Conservation (phyloP, 2,797 vertebrate species). For the Vultur gryphus region DNA sequence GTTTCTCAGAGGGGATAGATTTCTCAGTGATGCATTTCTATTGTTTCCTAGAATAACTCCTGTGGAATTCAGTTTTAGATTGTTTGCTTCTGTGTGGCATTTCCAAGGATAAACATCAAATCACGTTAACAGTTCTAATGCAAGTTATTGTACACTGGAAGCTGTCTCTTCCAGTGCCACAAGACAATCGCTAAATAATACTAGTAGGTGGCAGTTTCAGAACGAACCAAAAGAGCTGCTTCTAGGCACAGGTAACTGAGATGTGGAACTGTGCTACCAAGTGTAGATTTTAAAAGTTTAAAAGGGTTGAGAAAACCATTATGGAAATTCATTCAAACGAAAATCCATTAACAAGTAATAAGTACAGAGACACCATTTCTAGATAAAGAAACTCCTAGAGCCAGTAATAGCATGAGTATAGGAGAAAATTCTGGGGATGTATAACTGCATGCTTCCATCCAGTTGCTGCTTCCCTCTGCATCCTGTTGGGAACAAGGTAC, state of each 20-base stretch:
- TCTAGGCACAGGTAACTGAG: background rate
- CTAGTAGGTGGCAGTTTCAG: background rate
- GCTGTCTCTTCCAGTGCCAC: background rate
- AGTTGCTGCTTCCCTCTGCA: background rate
- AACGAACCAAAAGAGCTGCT: background rate
- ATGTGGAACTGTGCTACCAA: background rate
- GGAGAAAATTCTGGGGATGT: background rate
- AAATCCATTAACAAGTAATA: background rate
- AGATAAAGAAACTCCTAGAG: background rate
- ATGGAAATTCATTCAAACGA: background rate
- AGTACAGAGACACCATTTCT: background rate
- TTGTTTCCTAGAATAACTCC: background rate
- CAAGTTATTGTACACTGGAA: background rate
- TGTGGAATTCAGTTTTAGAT: background rate
- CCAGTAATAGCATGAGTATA: background rate
- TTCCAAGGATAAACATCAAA: background rate
- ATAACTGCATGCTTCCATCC: background rate
- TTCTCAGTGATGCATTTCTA: background rate
- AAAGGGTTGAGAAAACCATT: background rate
- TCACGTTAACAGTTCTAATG: background rate
- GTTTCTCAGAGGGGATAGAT: background rate
- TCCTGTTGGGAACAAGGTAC: background rate
- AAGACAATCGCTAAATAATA: background rate
- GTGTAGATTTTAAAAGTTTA: background rate
- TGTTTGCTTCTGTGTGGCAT: background rate